Percentiles rank a stretch among this genome's conserved stretches.
Conservation (phyloP, 2,113 vertebrate species). For the Camelus bactrianus region DNA sequence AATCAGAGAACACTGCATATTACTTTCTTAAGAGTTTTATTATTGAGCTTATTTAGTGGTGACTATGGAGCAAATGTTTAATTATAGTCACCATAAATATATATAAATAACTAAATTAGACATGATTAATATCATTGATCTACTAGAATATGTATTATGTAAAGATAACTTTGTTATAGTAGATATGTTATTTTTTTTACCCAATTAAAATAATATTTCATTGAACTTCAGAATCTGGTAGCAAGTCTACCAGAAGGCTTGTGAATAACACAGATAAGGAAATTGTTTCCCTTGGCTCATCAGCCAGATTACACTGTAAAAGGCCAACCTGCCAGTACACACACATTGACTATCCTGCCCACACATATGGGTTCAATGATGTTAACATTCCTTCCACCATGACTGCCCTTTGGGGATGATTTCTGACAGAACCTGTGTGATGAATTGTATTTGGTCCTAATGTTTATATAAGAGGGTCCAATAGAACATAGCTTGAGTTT, state of each 20-base stretch:
- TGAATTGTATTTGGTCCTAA: not conserved
- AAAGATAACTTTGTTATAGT: not conserved
- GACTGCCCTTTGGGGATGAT: not conserved
- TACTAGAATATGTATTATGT: not conserved
- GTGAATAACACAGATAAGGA: not conserved
- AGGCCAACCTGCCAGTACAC: not conserved
- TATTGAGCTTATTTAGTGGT: not conserved
- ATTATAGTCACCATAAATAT: not conserved
- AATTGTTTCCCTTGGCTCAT: not conserved
- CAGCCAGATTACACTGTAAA: not conserved
- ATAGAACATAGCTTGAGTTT: not conserved
- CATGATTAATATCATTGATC: not conserved
- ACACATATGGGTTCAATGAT: not conserved
- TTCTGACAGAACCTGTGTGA: not conserved
- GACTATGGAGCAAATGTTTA: not conserved
- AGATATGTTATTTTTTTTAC: not conserved
- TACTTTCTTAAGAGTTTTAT: conserved; percentile 20
- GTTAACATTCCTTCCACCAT: not conserved
- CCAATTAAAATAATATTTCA: not conserved
- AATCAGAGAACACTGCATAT: conserved; percentile 21
- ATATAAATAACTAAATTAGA: conserved; percentile 17
- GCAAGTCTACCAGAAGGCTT: not conserved
- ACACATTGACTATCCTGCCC: not conserved
- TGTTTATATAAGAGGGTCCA: not conserved
- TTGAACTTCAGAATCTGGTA: not conserved